Base-by-base conservation (phyloP, 2,888 invertebrate genomes). In the Parelbella ahira region DNA sequence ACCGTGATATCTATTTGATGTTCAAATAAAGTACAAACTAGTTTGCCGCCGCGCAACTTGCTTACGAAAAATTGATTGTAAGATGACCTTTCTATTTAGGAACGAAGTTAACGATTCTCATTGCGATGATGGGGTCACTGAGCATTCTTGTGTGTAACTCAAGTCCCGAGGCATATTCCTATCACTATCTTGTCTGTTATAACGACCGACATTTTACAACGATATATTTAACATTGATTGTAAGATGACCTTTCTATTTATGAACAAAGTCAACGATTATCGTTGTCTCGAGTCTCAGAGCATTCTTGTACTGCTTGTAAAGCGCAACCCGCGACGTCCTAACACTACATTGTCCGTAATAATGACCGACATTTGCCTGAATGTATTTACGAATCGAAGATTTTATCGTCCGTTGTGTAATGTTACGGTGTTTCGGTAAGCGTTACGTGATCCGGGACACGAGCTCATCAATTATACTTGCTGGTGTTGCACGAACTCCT, bases 401-500 rank as follows among this genome's bases (percentile, higher is more conserved):
- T 42, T 34, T 42, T 32, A 23, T 25, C 23, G 23, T 1, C 12
- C 21, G 15, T 42, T 42, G 19, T 19, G 37, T 36, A 42, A 42
- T 11, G 34, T 29, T 29, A 36, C 23, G 42, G 47, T 46, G 29
- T 44, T 44, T 49, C 45, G 45, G 53, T 47, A 54, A 53, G 42
- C 34, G 45, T 70, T 66, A 62, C 65, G 57, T 61, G 62, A 59
- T 36, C 30, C 13, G 32, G 48, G 47, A 46, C 54, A 55, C 51
- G 52, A 54, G 53, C 53, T 56, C 59, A 64, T 65, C 62, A 60
- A 59, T 61, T 54, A 51, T 49, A 44, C 19, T 52, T 60, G 53
- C 50, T 53, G 47, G 39, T 56, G 18, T 42, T 42, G 42, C 29
- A 42, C 19, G 27, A 24, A 38, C 24, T 30, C 30, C 11, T 24